phyloP scores from a whole-genome alignment of 35 echinoderm and acorn worm genomes.

The Anneissia japonica region DNA sequence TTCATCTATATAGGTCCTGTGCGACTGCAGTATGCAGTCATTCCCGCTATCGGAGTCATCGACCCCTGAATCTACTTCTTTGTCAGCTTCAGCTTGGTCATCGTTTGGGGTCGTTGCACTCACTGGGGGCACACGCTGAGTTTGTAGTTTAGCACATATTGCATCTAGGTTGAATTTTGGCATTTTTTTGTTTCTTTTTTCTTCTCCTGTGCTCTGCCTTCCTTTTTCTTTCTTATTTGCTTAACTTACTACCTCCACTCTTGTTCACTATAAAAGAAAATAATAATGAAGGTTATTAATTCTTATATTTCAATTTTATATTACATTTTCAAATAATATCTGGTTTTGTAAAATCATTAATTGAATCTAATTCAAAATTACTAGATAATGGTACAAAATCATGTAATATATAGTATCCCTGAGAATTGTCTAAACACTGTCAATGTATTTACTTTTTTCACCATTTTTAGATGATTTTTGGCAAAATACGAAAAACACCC shows the following conservation, averaged over 20 bases:
- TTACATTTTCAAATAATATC: too few species aligned
- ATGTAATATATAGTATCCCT: too few species aligned
- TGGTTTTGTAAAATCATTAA: too few species aligned
- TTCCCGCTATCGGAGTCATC: neutral
- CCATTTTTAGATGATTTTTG: too few species aligned
- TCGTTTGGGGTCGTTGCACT: neutral
- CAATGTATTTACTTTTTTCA: too few species aligned
- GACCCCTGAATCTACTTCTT: neutral
- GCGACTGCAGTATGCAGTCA: neutral
- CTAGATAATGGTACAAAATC: too few species aligned
- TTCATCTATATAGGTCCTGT: neutral
- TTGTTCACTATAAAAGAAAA: neutral
- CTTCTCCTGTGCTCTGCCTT: neutral
- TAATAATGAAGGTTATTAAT: neutral
- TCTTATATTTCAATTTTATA: too few species aligned
- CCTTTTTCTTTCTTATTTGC: neutral
- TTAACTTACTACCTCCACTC: neutral
- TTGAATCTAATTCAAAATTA: too few species aligned
- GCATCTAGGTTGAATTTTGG: slow-evolving; percentile 2
- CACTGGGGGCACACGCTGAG: neutral
- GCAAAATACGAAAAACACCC: too few species aligned
- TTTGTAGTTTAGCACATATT: slow-evolving; percentile 11
- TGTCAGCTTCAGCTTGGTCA: neutral
- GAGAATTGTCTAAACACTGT: too few species aligned
- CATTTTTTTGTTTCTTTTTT: neutral